phyloP scores from a whole-genome alignment of 2,113 vertebrate species.

The Paracanthobrama guichenoti region DNA sequence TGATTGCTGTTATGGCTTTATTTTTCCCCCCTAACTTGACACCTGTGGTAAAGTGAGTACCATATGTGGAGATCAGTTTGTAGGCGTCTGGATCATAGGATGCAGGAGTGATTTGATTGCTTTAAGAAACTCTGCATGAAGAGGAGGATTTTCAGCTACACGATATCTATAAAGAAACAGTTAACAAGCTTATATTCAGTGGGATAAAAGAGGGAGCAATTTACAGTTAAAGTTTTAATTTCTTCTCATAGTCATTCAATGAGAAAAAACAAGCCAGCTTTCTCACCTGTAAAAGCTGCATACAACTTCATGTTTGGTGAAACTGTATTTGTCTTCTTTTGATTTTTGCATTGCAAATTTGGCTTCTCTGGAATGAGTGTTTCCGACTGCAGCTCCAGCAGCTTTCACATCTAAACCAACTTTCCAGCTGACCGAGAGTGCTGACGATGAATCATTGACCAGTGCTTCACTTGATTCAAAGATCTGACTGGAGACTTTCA shows the following conservation, averaged over 20 bases:
- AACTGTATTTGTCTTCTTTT: slow-evolving; percentile 65
- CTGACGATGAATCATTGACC: slow-evolving; percentile 51
- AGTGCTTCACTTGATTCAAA: slow-evolving; percentile 62
- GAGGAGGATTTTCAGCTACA: slow-evolving; percentile 46
- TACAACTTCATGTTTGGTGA: slow-evolving; percentile 59
- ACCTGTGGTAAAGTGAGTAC: slow-evolving; percentile 64
- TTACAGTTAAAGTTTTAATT: slow-evolving; percentile 44
- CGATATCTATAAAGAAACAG: slow-evolving; percentile 58
- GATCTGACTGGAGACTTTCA: slow-evolving; percentile 44
- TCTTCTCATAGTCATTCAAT: slow-evolving; percentile 48
- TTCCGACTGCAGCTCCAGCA: slow-evolving; percentile 34
- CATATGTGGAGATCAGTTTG: slow-evolving; percentile 60
- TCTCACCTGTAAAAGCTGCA: slow-evolving; percentile 66
- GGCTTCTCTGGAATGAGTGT: slow-evolving; percentile 60
- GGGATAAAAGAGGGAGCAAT: neutral
- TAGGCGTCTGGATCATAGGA: slow-evolving; percentile 30
- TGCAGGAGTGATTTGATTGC: slow-evolving; percentile 41
- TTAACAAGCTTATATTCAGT: slow-evolving; percentile 33
- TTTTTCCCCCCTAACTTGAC: slow-evolving; percentile 62
- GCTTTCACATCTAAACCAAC: slow-evolving; percentile 60
- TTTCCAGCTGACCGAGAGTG: slow-evolving; percentile 69
- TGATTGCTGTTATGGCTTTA: slow-evolving; percentile 62
- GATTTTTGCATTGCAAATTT: slow-evolving; percentile 54
- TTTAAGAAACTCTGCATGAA: slow-evolving; percentile 53
- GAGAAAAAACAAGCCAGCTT: neutral